Percentiles rank a stretch among this genome's conserved stretches.
Evolutionary conservation across 2,113 vertebrate genomes (phyloP).

Genomic region (Erythrolamprus reginae): DNA sequence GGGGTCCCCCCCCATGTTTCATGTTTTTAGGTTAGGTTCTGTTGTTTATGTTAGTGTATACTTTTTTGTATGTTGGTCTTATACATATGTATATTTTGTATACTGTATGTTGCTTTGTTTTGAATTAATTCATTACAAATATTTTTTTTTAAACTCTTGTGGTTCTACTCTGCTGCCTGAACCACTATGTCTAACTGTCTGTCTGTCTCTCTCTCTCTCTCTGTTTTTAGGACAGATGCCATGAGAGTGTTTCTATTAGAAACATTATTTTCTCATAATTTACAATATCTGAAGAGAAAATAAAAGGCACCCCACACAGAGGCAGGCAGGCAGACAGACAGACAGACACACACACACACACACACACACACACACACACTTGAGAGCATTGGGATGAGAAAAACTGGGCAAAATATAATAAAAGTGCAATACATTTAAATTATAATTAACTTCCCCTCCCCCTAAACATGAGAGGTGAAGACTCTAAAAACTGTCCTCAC

Average conservation of each 20-base stretch:
- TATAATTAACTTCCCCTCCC: background rate
- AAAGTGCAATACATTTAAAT: background rate
- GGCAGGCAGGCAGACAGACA: no score
- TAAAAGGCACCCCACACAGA: background rate
- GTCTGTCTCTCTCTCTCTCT: background rate
- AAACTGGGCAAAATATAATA: background rate
- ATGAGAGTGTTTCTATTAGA: background rate
- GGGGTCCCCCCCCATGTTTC: no score
- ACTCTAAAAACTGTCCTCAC: background rate
- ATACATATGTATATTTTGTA: no score
- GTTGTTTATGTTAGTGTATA: no score
- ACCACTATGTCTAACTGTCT: background rate
- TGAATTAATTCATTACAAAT: no score
- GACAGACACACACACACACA: background rate
- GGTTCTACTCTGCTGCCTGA: background rate
- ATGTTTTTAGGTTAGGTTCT: no score
- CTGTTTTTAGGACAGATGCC: background rate
- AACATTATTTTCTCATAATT: background rate
- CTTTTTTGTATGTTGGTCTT: no score
- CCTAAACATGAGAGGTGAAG: slow-evolving; percentile 5
- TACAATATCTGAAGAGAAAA: no score
- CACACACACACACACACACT: background rate
- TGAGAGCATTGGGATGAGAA: no score
- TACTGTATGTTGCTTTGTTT: no score
- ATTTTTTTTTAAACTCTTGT: no score